phyloP scores from a whole-genome alignment of 2,888 invertebrate genomes.

The Chalcosyrphus nemorum region DNA sequence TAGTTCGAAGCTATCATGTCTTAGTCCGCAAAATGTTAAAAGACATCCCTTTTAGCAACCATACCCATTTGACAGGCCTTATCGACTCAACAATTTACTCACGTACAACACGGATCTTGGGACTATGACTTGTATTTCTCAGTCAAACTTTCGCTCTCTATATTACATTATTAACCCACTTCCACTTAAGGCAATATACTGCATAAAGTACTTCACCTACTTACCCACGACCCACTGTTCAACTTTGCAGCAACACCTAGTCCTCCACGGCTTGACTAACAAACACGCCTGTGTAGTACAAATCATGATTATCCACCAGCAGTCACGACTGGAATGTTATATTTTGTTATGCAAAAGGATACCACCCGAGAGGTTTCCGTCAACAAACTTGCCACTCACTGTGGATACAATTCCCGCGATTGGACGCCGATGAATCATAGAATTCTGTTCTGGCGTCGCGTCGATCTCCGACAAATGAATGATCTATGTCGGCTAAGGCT shows the following conservation, averaged over 20 bases:
- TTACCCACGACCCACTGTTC: conserved; percentile 43
- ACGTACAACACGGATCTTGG: conserved; percentile 20
- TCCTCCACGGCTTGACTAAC: not conserved
- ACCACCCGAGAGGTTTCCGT: conserved; percentile 52
- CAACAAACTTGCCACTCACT: conserved; percentile 45
- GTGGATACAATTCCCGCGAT: not conserved
- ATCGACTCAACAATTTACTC: not conserved
- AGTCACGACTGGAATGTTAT: conserved; percentile 58
- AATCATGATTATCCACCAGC: conserved; percentile 61
- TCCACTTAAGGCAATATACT: not conserved
- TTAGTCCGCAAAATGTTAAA: not conserved
- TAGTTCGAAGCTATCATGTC: too few relatives aligned
- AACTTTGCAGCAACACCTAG: not conserved
- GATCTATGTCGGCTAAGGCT: conserved; percentile 14
- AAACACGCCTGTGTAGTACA: conserved; percentile 33
- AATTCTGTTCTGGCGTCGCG: conserved; percentile 5
- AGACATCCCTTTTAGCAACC: not conserved
- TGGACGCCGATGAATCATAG: conserved; percentile 51
- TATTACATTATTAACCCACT: conserved; percentile 26
- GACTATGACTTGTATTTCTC: not conserved
- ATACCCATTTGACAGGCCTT: not conserved
- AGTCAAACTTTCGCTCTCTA: conserved; percentile 36
- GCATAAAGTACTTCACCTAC: conserved; percentile 48
- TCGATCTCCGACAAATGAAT: conserved; percentile 4
- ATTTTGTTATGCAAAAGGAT: conserved; percentile 64